Evolutionary conservation across 2,888 invertebrate species (phyloP), one percentile per base, ranked within the genome.

Genomic region (Nudaria mundana): DNA sequence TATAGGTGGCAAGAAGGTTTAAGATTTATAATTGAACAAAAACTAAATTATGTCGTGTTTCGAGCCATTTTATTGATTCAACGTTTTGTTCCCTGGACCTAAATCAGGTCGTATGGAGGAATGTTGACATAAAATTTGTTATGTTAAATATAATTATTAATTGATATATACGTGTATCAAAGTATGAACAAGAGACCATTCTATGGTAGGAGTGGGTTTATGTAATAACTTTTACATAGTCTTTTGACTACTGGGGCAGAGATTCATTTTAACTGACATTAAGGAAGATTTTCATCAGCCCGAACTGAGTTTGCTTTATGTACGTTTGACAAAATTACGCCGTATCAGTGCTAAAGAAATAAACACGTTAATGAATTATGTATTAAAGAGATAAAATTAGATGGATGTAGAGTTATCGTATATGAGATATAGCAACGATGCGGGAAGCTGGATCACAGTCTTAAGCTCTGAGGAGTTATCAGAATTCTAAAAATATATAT

Each of bases 141-240:
- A n/a, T n/a, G n/a, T n/a, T n/a, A n/a, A n/a, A n/a, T n/a, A n/a
- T n/a, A n/a, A n/a, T n/a, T n/a, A n/a, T n/a, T n/a, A n/a, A n/a
- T n/a, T n/a, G n/a, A n/a, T n/a, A n/a, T n/a, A n/a, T n/a, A n/a
- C n/a, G 52, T 28, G 37, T 52, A 52, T 40, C 33, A 58, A 54
- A 32, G 13, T 25, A 49, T 35, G 50, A 52, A 52, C 33, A 47
- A 47, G 33, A 52, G 57, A 63, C 62, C 31, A 53, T 45, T 47
- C 49, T 53, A 71, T 71, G 76, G 73, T 68, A 66, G 76, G 75
- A 78, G 85, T 85, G 86, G 86, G 86, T 84, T 85, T 83, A 85
- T 83, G 82, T 62, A 54, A 68, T 49, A 56, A 6, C 50, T 38
- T 48, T 39, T 54, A 56, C 47, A 52, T 44, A 52, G 51, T 55